These are phyloP conservation scores for Drosophila affinis DNA, from an alignment of 2,888 invertebrate genomes.

Conservation along the genomic window DNA sequence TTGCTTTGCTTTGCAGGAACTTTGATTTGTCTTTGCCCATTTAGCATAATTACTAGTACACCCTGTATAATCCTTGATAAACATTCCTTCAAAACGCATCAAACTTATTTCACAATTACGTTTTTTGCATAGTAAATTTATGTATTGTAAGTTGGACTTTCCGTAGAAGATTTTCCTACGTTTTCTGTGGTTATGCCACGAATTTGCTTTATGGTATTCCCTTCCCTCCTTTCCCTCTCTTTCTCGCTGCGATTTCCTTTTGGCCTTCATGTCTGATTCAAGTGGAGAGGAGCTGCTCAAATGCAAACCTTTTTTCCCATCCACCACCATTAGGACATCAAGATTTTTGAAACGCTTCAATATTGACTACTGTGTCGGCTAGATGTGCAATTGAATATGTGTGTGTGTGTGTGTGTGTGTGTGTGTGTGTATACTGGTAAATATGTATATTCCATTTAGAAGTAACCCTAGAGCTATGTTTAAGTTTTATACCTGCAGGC, in stretches of 20 bases:
- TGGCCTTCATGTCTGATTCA: background rate
- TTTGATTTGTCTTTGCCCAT: constrained; percentile 57
- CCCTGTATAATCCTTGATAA: constrained; percentile 71
- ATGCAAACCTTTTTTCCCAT: constrained; percentile 33
- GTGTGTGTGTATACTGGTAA: too few species aligned
- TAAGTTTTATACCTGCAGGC: constrained; percentile 11
- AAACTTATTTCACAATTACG: constrained; percentile 40
- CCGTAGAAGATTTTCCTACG: constrained; percentile 6
- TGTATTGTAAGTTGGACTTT: constrained; percentile 15
- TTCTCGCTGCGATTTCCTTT: background rate
- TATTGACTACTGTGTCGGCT: constrained; percentile 36
- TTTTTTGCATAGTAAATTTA: constrained; percentile 33
- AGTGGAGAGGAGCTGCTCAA: constrained; percentile 7
- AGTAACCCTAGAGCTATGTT: constrained; percentile 37
- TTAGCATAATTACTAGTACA: constrained; percentile 49
- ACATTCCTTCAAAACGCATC: constrained; percentile 24
- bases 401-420: too few species aligned
- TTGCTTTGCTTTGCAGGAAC: constrained; percentile 6
- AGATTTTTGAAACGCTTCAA: constrained; percentile 23
- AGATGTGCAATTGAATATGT: constrained; percentile 29
- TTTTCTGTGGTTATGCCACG: constrained; percentile 19
- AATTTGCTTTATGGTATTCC: constrained; percentile 22
- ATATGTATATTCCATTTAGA: constrained; percentile 27
- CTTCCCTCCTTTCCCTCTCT: background rate
- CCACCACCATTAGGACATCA: constrained; percentile 16